Conservation (phyloP, 2,113 vertebrate species). For the Tonatia bakeri region DNA sequence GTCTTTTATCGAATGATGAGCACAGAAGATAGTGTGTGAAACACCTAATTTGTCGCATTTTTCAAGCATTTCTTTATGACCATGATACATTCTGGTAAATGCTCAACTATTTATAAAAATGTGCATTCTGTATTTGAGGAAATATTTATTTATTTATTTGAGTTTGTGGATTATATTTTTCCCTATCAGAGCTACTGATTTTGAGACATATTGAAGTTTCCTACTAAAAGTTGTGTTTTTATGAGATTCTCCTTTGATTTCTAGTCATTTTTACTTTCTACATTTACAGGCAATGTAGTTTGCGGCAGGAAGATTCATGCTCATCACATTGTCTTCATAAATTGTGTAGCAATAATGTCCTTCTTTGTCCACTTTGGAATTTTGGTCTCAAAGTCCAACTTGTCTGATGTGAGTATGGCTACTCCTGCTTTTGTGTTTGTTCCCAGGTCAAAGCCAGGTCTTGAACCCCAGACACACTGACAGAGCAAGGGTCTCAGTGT, state of each 20-base stretch:
- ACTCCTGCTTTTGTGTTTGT: neutral
- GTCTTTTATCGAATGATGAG: neutral
- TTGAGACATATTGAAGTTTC: neutral
- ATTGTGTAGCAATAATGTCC: neutral
- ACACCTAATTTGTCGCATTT: neutral
- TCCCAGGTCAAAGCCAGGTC: neutral
- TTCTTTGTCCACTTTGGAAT: neutral
- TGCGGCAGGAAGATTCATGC: neutral
- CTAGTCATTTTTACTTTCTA: neutral
- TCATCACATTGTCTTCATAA: neutral
- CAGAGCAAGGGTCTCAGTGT: no score
- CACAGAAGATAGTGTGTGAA: neutral
- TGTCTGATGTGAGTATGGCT: neutral
- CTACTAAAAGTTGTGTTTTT: neutral
- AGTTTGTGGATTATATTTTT: neutral
- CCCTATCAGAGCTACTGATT: neutral
- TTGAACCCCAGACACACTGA: neutral
- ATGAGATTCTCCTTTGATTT: neutral
- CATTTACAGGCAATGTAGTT: neutral
- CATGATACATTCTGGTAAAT: constrained; percentile 16
- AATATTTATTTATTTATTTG: neutral
- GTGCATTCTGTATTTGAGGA: neutral
- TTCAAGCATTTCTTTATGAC: neutral
- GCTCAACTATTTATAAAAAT: neutral
- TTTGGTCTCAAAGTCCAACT: neutral